Evolutionary conservation across 2,113 vertebrate genomes (phyloP).

Genomic region (Callithrix jacchus): DNA sequence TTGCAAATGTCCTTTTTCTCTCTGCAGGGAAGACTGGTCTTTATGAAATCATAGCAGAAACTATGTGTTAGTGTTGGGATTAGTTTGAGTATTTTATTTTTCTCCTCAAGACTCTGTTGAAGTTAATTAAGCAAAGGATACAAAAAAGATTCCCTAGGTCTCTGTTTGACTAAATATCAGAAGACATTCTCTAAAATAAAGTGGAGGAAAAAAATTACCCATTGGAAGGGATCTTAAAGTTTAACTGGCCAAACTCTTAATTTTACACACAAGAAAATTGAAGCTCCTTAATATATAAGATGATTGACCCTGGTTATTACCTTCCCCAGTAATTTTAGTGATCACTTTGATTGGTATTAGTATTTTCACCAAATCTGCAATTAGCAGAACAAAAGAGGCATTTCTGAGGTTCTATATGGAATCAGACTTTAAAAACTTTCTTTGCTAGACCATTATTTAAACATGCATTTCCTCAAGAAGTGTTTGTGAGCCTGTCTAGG

Average conservation of each 20-base stretch:
- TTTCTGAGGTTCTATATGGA: not conserved
- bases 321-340: not conserved
- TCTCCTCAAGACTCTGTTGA: not conserved
- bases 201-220: not conserved
- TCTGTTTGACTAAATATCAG: not conserved
- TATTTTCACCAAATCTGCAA: not conserved
- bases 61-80: not conserved
- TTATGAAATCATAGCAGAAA: not conserved
- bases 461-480: not conserved
- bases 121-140: not conserved
- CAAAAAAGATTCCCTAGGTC: not conserved
- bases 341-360: not conserved
- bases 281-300: not conserved
- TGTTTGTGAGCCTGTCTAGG: not conserved
- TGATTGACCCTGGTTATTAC: not conserved
- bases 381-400: not conserved
- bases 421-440: not conserved
- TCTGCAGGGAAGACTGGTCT: not conserved
- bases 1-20: not conserved
- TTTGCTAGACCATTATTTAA: not conserved
- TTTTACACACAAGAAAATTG: not conserved
- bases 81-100: not conserved
- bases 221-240: not conserved
- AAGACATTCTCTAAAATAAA: not conserved
- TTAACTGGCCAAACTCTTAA: not conserved